Base-by-base conservation (phyloP, 2,888 invertebrate species). In the Megaustenia siamemsis region DNA sequence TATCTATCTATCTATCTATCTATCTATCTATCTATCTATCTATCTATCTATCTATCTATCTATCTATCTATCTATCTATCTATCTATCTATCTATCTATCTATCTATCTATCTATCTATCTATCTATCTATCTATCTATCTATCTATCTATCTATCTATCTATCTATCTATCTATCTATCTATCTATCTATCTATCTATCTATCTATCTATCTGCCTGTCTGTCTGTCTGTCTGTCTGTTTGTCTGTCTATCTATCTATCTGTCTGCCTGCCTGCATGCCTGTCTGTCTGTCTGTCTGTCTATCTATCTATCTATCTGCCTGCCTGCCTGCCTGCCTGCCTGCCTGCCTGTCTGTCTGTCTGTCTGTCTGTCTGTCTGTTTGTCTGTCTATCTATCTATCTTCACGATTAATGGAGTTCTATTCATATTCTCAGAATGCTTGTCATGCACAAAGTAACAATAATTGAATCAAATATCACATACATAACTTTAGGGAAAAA, bases 41-140 rank as follows among this genome's bases (percentile, higher is more conserved):
- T 63, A 63, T 63, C 63, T 63, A 63, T 63, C 63, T 63, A 63
- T 63, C 63, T 63, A 63, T 63, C 63, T 63, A 63, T 63, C 63
- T 63, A 63, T 63, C 63, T 63, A 63, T 63, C 63, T 63, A 63
- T 63, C 63, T 63, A 63, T 63, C 63, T 63, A 63, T 63, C 63
- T 63, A 63, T 63, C 63, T 63, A 63, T 63, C 63, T 63, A 63
- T 63, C 63, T 63, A 63, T 63, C 63, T 63, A 63, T 21, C 32
- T 63, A 63, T 21, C 63, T 63, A 63, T 63, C 63, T 63, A 63
- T 63, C 63, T 63, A 63, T 63, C 63, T 63, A 63, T 63, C 63
- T 63, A 63, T 63, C 63, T 63, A 63, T 63, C 63, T 63, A 63
- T 63, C 63, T 63, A 63, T 63, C 63, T 63, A n/a, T 63, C 63